Conservation (phyloP, 2,113 vertebrate genomes). For the Symphodus melops region DNA sequence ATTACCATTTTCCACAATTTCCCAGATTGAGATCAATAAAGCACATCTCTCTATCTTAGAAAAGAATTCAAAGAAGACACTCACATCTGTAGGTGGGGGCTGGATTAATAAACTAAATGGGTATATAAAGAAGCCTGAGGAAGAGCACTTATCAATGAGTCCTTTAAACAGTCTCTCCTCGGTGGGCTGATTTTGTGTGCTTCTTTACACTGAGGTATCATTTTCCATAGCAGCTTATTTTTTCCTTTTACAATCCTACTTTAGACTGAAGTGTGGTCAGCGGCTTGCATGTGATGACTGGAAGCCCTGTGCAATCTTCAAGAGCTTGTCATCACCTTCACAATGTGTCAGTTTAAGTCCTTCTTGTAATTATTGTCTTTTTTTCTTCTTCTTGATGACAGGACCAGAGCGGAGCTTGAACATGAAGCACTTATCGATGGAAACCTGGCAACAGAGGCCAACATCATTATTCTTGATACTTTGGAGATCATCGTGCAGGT, state of each 20-base stretch:
- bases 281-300: conserved; percentile 35
- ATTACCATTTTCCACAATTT: too few species aligned
- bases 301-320: conserved; percentile 15
- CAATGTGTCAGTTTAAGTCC: not conserved
- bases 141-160: too few species aligned
- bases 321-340: not conserved
- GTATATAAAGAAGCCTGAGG: too few species aligned
- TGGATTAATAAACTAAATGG: too few species aligned
- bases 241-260: not conserved
- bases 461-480: conserved; percentile 96
- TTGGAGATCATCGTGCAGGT: conserved; percentile 98
- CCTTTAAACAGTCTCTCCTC: too few species aligned
- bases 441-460: conserved; percentile 97
- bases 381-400: conserved; percentile 67
- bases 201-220: too few species aligned
- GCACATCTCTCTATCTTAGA: too few species aligned
- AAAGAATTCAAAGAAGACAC: too few species aligned
- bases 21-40: too few species aligned
- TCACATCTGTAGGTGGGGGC: too few species aligned
- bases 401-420: conserved; percentile 97
- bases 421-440: conserved; percentile 98
- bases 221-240: not conserved
- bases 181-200: too few species aligned
- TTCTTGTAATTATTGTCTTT: not conserved
- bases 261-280: not conserved